Conservation (phyloP, 2,797 vertebrate genomes). For the Silurus aristotelis region DNA sequence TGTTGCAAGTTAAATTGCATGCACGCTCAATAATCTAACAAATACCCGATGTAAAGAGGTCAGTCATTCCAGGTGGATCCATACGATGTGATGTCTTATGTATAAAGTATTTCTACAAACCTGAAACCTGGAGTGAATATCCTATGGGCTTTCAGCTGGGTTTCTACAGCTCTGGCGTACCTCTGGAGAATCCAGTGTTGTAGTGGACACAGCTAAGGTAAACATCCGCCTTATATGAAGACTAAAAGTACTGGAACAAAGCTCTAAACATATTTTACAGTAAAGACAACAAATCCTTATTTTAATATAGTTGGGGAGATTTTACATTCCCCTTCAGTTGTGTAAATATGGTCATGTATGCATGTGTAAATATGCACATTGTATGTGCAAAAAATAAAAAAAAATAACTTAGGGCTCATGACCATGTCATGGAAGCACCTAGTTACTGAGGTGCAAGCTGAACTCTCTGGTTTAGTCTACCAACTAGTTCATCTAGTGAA, state of each 20-base stretch:
- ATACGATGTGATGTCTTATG: conserved; percentile 61
- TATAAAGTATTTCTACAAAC: conserved; percentile 69
- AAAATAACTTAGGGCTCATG: background rate
- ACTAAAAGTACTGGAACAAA: conserved; percentile 75
- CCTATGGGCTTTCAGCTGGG: conserved; percentile 67
- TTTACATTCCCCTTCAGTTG: conserved; percentile 47
- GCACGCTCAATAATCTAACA: conserved; percentile 58
- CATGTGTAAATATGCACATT: too few relatives aligned
- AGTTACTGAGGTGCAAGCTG: conserved; percentile 44
- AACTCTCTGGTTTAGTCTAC: conserved; percentile 42
- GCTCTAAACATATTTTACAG: conserved; percentile 72
- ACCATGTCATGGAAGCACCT: conserved; percentile 26
- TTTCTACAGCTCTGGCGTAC: conserved; percentile 68
- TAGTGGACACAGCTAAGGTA: conserved; percentile 74
- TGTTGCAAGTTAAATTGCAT: conserved; percentile 57
- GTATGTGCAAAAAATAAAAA: background rate
- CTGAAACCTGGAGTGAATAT: conserved; percentile 66
- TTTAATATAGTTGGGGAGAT: conserved; percentile 55
- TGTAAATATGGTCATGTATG: conserved; percentile 39
- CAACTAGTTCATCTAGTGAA: conserved; percentile 56
- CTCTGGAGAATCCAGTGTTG: conserved; percentile 68
- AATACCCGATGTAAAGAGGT: conserved; percentile 53
- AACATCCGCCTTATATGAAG: conserved; percentile 64
- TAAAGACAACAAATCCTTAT: conserved; percentile 69
- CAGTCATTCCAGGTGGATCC: conserved; percentile 55